Conservation (phyloP, 2,888 invertebrate species). For the Lasioglossum malachurum region DNA sequence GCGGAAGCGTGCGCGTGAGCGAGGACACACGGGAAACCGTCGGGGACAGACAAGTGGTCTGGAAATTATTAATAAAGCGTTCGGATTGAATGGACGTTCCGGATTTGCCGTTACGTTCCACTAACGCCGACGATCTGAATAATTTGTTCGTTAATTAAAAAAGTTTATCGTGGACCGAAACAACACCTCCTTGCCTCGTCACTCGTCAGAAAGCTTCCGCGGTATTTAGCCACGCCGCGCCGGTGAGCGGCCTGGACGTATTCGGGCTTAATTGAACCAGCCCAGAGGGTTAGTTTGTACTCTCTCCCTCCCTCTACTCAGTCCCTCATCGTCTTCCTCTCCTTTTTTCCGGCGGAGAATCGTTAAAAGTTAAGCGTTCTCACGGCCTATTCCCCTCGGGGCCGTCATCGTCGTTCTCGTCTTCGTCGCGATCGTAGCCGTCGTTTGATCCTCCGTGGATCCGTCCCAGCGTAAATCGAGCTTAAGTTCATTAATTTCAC, state of each 20-base stretch:
- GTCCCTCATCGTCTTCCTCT: neutral
- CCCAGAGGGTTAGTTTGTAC: slow-evolving; percentile 67
- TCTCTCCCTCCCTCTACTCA: neutral
- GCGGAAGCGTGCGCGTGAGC: neutral
- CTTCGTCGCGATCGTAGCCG: slow-evolving; percentile 42
- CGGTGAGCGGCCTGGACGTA: slow-evolving; percentile 54
- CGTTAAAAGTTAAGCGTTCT: slow-evolving; percentile 74
- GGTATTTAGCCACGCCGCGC: slow-evolving; percentile 57
- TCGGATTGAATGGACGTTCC: slow-evolving; percentile 38
- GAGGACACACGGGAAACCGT: slow-evolving; percentile 10
- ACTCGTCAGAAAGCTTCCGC: slow-evolving; percentile 53
- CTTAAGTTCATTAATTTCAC: slow-evolving; percentile 81
- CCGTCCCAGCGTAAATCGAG: slow-evolving; percentile 72
- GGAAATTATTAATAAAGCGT: slow-evolving; percentile 54
- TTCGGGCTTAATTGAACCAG: slow-evolving; percentile 70
- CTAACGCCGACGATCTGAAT: slow-evolving; percentile 51
- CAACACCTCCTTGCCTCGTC: slow-evolving; percentile 63
- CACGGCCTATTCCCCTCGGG: slow-evolving; percentile 64
- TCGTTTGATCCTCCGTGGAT: slow-evolving; percentile 70
- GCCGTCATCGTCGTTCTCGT: slow-evolving; percentile 55
- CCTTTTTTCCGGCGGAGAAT: slow-evolving; percentile 58
- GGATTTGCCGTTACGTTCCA: slow-evolving; percentile 44
- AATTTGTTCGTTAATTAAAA: slow-evolving; percentile 69
- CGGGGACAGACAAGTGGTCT: slow-evolving; percentile 49
- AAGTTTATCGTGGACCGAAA: slow-evolving; percentile 55